phyloP scores from a whole-genome alignment of 2,888 invertebrate genomes.

The Tricholauxania praeusta region DNA sequence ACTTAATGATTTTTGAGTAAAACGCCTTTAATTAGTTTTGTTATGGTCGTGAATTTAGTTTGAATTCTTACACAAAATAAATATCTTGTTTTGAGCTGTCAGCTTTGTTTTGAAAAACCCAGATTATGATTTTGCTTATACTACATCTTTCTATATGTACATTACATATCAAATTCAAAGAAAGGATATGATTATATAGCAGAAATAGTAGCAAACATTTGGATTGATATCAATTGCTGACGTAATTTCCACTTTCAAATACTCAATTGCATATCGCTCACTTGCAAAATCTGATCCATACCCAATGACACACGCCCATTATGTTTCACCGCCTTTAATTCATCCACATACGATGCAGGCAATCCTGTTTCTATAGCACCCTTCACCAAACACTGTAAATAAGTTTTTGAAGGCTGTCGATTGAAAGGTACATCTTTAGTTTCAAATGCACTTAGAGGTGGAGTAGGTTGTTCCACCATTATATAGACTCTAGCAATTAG shows the following conservation, averaged over 20 bases:
- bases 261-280: conserved; percentile 53
- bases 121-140: too few relatives aligned
- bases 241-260: neutral
- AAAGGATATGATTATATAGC: too few relatives aligned
- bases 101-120: too few relatives aligned
- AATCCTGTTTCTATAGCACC: conserved; percentile 69
- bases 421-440: conserved; percentile 70
- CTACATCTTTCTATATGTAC: too few relatives aligned
- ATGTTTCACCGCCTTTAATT: conserved; percentile 77
- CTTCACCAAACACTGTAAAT: conserved; percentile 69
- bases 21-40: too few relatives aligned
- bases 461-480: conserved; percentile 73
- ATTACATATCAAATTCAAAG: too few relatives aligned
- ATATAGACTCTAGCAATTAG: conserved; percentile 79
- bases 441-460: conserved; percentile 58
- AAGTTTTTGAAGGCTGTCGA: conserved; percentile 82
- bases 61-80: too few relatives aligned
- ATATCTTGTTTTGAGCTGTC: too few relatives aligned
- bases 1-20: too few relatives aligned
- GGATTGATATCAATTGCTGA: too few relatives aligned
- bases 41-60: too few relatives aligned
- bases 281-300: conserved; percentile 64
- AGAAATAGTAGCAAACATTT: too few relatives aligned
- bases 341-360: conserved; percentile 79
- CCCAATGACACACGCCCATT: conserved; percentile 76